phyloP scores from a whole-genome alignment of 2,888 invertebrate species.

The Malacosoma neustria region DNA sequence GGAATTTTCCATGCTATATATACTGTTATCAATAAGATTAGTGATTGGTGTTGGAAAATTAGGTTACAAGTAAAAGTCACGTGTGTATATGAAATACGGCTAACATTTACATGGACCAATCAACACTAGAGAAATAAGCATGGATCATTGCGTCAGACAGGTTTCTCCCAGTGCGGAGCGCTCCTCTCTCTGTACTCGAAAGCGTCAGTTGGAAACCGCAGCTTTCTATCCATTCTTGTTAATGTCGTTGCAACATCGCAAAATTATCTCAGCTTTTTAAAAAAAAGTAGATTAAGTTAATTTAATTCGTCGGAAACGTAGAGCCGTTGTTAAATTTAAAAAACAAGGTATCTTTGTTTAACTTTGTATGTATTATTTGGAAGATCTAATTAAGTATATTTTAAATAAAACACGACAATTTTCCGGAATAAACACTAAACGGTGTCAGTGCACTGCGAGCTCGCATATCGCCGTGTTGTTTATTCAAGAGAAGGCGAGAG shows the following conservation, averaged over 20 bases:
- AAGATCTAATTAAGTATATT: too few species aligned
- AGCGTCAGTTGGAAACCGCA: conserved; percentile 45
- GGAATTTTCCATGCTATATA: too few species aligned
- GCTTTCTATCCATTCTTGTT: conserved; percentile 47
- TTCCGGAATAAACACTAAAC: conserved; percentile 21
- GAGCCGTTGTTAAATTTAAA: too few species aligned
- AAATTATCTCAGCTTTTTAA: too few species aligned
- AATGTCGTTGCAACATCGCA: too few species aligned
- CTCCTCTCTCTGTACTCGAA: conserved; percentile 30
- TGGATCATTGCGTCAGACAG: conserved; percentile 36
- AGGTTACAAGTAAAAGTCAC: background rate
- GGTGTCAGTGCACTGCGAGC: conserved; percentile 43
- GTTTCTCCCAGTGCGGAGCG: conserved; percentile 28
- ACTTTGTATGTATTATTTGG: too few species aligned
- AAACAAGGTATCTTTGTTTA: too few species aligned
- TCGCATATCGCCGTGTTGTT: conserved; percentile 28
- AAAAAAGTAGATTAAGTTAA: too few species aligned
- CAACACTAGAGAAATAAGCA: conserved; percentile 20
- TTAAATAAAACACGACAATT: background rate
- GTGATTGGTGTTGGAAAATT: background rate
- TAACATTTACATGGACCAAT: conserved; percentile 5
- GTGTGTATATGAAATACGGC: background rate
- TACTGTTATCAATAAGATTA: too few species aligned
- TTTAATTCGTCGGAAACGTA: too few species aligned
- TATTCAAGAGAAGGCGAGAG: conserved; percentile 28